A percentile compares a stretch with the other conserved stretches of the same genome.
phyloP scores from a whole-genome alignment of 37 sponge, comb jelly and placozoan genomes.

The Agelas oroides region DNA sequence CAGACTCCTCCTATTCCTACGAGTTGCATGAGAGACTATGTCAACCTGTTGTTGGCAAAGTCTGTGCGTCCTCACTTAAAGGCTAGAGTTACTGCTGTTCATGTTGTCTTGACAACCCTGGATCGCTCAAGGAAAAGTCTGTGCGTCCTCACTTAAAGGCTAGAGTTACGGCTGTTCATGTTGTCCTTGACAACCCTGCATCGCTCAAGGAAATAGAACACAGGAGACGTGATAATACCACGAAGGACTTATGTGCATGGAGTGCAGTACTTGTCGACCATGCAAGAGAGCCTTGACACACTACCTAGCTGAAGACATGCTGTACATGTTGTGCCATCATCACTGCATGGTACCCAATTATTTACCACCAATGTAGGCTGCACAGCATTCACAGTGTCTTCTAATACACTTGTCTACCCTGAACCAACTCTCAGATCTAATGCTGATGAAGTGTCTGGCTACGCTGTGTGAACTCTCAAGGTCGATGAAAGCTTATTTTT shows the following conservation, averaged over 20 bases:
- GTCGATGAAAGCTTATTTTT: neutral
- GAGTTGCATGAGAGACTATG: slow-evolving; percentile 2
- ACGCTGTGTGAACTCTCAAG: slow-evolving; percentile 4
- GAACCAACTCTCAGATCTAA: neutral
- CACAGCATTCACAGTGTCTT: neutral
- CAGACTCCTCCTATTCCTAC: neutral
- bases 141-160: slow-evolving; percentile 16
- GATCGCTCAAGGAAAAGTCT: neutral
- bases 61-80: slow-evolving; percentile 22
- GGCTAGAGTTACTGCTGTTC: neutral
- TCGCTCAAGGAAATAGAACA: slow-evolving; percentile 23
- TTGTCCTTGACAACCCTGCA: slow-evolving; percentile 24
- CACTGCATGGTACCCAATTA: neutral
- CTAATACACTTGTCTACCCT: too few relatives aligned
- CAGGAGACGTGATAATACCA: neutral
- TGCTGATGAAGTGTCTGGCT: slow-evolving; percentile 32
- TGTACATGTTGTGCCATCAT: neutral
- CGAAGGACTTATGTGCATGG: neutral
- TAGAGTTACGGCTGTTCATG: slow-evolving; percentile 2
- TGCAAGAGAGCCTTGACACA: slow-evolving; percentile 9
- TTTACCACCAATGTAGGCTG: neutral
- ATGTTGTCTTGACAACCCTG: too few relatives aligned
- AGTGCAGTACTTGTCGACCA: neutral
- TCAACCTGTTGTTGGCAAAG: neutral
- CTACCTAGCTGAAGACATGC: slow-evolving; percentile 20